Conservation (phyloP, 1,140 invertebrate species). For the Zaprionus gabonicus region DNA sequence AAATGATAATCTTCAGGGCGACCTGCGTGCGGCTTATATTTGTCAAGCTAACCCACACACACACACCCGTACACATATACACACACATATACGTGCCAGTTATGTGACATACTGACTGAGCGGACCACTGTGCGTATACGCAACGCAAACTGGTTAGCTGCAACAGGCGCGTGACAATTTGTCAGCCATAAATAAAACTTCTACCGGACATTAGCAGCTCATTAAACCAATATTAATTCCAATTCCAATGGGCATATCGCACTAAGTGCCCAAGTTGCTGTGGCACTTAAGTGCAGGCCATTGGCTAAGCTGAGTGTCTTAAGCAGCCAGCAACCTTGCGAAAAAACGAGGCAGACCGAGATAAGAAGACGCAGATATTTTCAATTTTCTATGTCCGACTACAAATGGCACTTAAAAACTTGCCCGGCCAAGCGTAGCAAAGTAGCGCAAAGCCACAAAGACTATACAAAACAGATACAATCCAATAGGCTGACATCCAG, state of each 20-base stretch:
- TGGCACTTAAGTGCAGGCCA: conserved; percentile 1
- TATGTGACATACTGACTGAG: not conserved
- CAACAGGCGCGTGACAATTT: conserved; percentile 30
- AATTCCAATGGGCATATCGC: not conserved
- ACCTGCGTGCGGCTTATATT: conserved; percentile 56
- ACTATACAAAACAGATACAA: conserved; percentile 25
- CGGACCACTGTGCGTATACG: conserved; percentile 58
- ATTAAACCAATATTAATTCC: not conserved
- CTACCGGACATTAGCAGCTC: conserved; percentile 3
- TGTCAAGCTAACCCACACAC: conserved; percentile 32
- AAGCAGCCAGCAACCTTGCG: not conserved
- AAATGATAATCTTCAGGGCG: conserved; percentile 65
- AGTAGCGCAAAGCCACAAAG: conserved; percentile 29
- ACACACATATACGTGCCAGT: conserved; percentile 6
- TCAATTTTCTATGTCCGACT: conserved; percentile 34
- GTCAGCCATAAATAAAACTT: conserved; percentile 12
- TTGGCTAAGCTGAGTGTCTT: not conserved
- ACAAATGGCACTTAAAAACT: conserved; percentile 47
- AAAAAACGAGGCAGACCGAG: conserved; percentile 8
- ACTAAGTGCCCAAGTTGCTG: not conserved
- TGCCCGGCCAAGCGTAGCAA: conserved; percentile 11
- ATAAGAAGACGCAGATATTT: conserved; percentile 3
- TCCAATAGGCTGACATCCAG: conserved; percentile 36
- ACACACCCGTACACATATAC: not conserved
- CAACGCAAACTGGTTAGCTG: conserved; percentile 30